Conservation (phyloP, 1,140 invertebrate genomes). For the Venturia canescens region DNA sequence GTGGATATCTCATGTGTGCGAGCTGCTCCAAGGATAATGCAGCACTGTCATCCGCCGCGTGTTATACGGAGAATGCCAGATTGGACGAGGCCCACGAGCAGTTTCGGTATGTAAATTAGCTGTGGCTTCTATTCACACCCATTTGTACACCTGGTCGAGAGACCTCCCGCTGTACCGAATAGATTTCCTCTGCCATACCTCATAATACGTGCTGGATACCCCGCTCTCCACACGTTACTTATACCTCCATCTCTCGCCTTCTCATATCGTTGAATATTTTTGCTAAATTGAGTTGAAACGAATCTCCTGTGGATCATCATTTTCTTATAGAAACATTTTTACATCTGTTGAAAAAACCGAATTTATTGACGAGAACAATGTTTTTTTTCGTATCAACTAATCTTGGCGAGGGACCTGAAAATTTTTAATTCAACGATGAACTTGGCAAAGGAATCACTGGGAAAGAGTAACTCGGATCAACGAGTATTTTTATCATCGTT, state of each 20-base stretch:
- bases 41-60: conserved; percentile 47
- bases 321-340: no score
- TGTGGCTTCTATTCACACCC: conserved; percentile 56
- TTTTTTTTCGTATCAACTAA: no score
- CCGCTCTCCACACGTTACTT: background rate
- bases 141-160: conserved; percentile 57
- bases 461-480: no score
- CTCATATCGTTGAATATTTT: background rate
- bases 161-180: conserved; percentile 58
- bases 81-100: conserved; percentile 37
- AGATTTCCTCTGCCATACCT: conserved; percentile 7
- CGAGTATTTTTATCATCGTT: no score
- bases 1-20: background rate
- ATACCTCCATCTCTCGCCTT: background rate
- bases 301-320: no score
- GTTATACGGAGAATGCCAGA: conserved; percentile 52
- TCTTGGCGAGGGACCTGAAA: no score
- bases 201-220: conserved; percentile 43
- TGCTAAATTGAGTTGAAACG: no score
- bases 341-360: no score
- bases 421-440: no score
- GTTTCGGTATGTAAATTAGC: conserved; percentile 64
- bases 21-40: conserved; percentile 49
- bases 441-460: no score
- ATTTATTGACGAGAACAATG: no score